Conservation (phyloP, 1,140 invertebrate species). For the Delia radicum region DNA sequence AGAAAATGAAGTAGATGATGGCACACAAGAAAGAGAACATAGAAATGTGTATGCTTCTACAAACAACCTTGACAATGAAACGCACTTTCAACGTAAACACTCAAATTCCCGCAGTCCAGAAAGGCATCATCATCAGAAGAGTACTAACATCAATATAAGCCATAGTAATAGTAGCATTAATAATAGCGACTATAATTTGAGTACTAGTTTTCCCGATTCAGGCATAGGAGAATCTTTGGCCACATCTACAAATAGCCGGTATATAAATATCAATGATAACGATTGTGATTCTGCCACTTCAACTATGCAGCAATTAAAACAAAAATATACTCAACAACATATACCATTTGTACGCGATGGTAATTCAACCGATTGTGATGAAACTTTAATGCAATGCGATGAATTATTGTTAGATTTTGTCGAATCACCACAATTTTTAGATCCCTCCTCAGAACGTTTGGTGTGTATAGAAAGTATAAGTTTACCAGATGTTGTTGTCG, state of each 20-base stretch:
- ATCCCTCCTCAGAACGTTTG: conserved; percentile 40
- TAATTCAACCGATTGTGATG: conserved; percentile 47
- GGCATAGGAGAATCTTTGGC: conserved; percentile 40
- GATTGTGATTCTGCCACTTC: conserved; percentile 6
- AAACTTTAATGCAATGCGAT: conserved; percentile 50
- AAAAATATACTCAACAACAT: conserved; percentile 31
- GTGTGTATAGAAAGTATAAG: conserved; percentile 55
- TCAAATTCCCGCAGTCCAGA: conserved; percentile 39
- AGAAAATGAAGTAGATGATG: background rate
- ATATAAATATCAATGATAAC: conserved; percentile 2
- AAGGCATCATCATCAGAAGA: conserved; percentile 35
- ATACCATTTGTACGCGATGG: conserved; percentile 46
- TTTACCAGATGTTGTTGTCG: conserved; percentile 53
- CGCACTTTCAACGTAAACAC: conserved; percentile 34
- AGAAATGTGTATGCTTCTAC: background rate
- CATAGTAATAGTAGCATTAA: conserved; percentile 1
- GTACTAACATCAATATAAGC: background rate
- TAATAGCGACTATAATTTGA: conserved; percentile 49
- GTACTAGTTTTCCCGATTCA: conserved; percentile 49
- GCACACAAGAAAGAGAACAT: background rate
- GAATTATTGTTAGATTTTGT: conserved; percentile 34
- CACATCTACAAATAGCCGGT: conserved; percentile 15
- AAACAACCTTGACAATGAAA: conserved; percentile 28
- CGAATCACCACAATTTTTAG: conserved; percentile 34
- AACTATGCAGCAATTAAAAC: conserved; percentile 25